Conservation (phyloP, 2,113 vertebrate species). For the Heterocephalus glaber region DNA sequence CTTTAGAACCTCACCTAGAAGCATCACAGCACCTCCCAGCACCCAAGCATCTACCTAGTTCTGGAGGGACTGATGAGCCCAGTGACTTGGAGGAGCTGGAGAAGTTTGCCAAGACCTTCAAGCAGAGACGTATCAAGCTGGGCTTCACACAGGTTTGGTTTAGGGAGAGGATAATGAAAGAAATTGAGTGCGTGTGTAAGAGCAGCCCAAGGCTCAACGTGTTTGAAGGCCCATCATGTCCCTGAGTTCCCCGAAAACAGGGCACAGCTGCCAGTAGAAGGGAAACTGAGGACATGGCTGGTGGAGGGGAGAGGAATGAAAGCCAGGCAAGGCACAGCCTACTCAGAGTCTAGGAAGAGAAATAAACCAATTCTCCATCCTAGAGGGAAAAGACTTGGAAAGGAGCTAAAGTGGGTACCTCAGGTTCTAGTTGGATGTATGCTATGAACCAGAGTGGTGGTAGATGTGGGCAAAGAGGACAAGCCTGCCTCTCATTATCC, state of each 20-base stretch:
- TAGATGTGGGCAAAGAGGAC: background rate
- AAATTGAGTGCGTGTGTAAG: background rate
- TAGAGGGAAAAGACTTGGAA: background rate
- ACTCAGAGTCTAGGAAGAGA: background rate
- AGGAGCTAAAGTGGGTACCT: background rate
- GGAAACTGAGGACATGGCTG: background rate
- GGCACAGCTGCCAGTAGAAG: background rate
- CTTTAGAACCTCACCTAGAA: slow-evolving; percentile 94
- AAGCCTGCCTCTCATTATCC: fast-evolving
- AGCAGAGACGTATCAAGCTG: slow-evolving; percentile 97
- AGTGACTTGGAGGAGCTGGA: slow-evolving; percentile 98
- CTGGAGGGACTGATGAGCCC: slow-evolving; percentile 91
- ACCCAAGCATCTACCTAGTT: slow-evolving; percentile 89
- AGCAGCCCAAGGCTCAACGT: fast-evolving
- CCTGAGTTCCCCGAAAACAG: background rate
- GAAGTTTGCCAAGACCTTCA: slow-evolving; percentile 98
- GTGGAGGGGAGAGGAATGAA: background rate
- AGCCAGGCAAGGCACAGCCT: background rate
- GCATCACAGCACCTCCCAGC: slow-evolving; percentile 92
- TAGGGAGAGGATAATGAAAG: background rate
- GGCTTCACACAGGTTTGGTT: slow-evolving; percentile 95
- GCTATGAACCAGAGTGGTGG: background rate
- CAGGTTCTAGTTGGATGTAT: background rate
- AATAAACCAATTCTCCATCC: background rate
- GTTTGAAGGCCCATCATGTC: background rate